phyloP scores from a whole-genome alignment of 2,888 invertebrate species.

The Hypomecis punctinalis region DNA sequence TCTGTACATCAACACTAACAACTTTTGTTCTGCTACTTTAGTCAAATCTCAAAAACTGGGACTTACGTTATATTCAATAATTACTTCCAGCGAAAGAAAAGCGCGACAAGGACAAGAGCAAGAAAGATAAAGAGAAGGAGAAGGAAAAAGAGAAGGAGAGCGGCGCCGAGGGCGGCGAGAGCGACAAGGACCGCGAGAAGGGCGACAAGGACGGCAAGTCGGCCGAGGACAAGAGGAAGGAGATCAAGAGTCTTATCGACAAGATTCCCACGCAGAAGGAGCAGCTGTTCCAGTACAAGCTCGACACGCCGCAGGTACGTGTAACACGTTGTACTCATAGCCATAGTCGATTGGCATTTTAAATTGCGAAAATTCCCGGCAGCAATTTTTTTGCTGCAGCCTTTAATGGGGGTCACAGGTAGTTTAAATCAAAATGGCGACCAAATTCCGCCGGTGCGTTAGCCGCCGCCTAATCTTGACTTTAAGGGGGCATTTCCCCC shows the following conservation, averaged over 20 bases:
- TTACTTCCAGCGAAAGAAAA: conserved; percentile 50
- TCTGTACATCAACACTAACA: too few relatives aligned
- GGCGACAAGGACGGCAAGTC: conserved; percentile 84
- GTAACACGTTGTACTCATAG: conserved; percentile 42
- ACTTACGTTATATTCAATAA: too few relatives aligned
- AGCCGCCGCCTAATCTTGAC: too few relatives aligned
- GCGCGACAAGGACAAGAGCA: conserved; percentile 52
- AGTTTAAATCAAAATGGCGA: too few relatives aligned
- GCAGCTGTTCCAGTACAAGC: conserved; percentile 96
- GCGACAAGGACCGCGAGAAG: conserved; percentile 53
- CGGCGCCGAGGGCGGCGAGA: conserved; percentile 89
- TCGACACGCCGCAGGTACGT: conserved; percentile 93
- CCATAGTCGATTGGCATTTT: too few relatives aligned
- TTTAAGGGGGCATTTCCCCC: too few relatives aligned
- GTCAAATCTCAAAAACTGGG: too few relatives aligned
- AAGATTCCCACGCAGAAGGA: conserved; percentile 99
- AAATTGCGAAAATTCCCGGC: too few relatives aligned
- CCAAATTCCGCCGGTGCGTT: too few relatives aligned
- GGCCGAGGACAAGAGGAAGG: conserved; percentile 97
- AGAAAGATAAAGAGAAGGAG: not conserved
- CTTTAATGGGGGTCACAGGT: too few relatives aligned
- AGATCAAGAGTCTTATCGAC: conserved; percentile 98
- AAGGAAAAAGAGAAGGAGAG: conserved; percentile 42
- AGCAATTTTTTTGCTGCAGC: too few relatives aligned
- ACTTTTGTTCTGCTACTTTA: too few relatives aligned